Evolutionary conservation across 2,888 invertebrate species (phyloP), one percentile per base, ranked within the genome.

Genomic region (Escarpia spicata): DNA sequence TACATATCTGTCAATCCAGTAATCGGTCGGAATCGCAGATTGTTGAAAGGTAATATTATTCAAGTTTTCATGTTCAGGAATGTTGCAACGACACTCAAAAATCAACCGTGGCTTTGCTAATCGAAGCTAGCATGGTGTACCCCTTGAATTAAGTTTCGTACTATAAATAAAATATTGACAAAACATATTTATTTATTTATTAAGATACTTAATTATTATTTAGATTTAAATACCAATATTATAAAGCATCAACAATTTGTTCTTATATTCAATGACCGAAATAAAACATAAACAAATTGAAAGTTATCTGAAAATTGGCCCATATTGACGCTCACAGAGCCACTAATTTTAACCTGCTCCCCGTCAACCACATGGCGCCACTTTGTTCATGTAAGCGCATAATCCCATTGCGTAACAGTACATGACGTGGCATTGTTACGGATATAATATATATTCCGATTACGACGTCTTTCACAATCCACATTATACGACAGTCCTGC

Each of bases 1-100:
- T 96, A 96, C 96, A 96, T 96, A 44, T 91, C 91, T 75, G 75
- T 75, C 75, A 75, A 75, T 75, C 75, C 75, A 75, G n/a, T 26
- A 75, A 75, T 75, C 75, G n/a, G 75, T 75, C 75, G 75, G 75
- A 75, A 75, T 75, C 75, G 75, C 75, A 75, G 75, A 75, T 75
- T 75, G 26, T 75, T 26, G 52, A 75, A 75, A 75, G 75, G n/a
- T n/a, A 26, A 75, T 75, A 75, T 26, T 75, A 75, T n/a, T 75
- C n/a, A 75, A 75, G 75, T 75, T 75, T 75, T 75, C 75, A 75
- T 75, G n/a, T 75, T 26, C 75, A 75, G 75, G 75, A 75, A 75
- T 75, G 75, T 75, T 75, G 75, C 75, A 26, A 75, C 75, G 75
- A 75, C 75, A 75, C 75, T 75, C 75, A 75, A 75, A 75, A 75